phyloP scores from a whole-genome alignment of 1,140 invertebrate species.

The Drosophila nebulosa region DNA sequence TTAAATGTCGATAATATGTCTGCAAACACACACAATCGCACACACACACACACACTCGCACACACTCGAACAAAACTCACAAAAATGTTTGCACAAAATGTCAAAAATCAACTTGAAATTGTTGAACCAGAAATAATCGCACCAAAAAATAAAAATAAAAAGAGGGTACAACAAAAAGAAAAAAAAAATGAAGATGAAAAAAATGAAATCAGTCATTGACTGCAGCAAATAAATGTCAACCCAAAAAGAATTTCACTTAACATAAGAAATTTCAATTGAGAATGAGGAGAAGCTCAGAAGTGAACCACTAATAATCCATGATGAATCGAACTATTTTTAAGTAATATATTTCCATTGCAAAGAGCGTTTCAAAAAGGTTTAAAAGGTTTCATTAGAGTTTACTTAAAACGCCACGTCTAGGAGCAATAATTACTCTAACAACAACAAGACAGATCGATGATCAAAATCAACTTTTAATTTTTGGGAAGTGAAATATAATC shows the following conservation, averaged over 20 bases:
- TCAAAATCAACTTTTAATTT: too few relatives aligned
- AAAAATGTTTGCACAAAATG: conserved; percentile 53
- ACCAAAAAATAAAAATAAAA: conserved; percentile 43
- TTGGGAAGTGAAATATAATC: too few relatives aligned
- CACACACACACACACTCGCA: conserved; percentile 16
- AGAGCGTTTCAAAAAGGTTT: too few relatives aligned
- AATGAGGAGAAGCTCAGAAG: not conserved
- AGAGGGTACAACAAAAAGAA: not conserved
- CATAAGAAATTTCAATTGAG: not conserved
- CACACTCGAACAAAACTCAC: conserved; percentile 17
- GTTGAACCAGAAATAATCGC: conserved; percentile 68
- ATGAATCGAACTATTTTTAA: too few relatives aligned
- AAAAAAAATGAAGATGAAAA: not conserved
- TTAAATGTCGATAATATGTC: conserved; percentile 76
- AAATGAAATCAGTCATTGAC: conserved; percentile 24
- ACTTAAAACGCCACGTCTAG: too few relatives aligned
- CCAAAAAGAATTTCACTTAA: not conserved
- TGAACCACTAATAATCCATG: not conserved
- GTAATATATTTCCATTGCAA: too few relatives aligned
- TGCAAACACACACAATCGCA: conserved; percentile 57
- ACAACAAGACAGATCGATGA: too few relatives aligned
- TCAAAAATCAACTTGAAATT: conserved; percentile 69
- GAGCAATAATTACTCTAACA: too few relatives aligned
- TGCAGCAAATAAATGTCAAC: not conserved
- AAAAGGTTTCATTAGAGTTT: too few relatives aligned